Base-by-base conservation (phyloP, 2,888 invertebrate species). In the Stenichneumon culpator region DNA sequence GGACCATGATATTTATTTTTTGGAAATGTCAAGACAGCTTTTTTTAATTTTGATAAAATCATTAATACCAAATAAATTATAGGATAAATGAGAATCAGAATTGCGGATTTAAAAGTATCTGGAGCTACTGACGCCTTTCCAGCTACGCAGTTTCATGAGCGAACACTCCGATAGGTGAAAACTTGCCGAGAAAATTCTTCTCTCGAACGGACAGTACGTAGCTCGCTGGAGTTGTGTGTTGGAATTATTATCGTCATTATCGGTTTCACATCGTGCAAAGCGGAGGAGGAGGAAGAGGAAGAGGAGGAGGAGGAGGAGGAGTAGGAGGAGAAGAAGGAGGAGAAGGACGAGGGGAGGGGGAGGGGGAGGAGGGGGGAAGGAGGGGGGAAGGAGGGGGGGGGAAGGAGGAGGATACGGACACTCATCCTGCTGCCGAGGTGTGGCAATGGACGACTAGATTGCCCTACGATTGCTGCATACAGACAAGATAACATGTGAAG, bases 201-300 rank as follows among this genome's bases (percentile, higher is more conserved):
- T 14, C 7, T 16, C 32, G 52, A 36, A 75, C 69, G 63, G 52
- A 77, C 65, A 50, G 52, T 82, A 25, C 70, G 74, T 70, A 70
- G 11, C 65, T 65, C 16, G 77, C 77, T 82, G 54, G 47, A 54
- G 47, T 70, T 74, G 52, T 70, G 63, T 69, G 63, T 83, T 65
- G n/a, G n/a, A 63, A 83, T 83, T 83, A 80, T 80, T 63, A 79
- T 79, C 69, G 63, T 79, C 70, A 83, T 83, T 83, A 80, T 83
- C 83, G 79, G 75, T 80, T 83, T 75, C 72, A 39, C 75, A 80
- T 80, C 70, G 67, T n/a, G 77, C 63, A 63, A 73, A 44, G 80
- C 54, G 73, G 67, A 57, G 57, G 73, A 73, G 73, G 54, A 54
- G 7, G 52, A 79, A 50, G 72, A 75, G 65, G 25, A 47, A 50